Evolutionary conservation across 2,113 vertebrate species (phyloP), one percentile per base, ranked within the genome.

Genomic region (Carettochelys insculpta): DNA sequence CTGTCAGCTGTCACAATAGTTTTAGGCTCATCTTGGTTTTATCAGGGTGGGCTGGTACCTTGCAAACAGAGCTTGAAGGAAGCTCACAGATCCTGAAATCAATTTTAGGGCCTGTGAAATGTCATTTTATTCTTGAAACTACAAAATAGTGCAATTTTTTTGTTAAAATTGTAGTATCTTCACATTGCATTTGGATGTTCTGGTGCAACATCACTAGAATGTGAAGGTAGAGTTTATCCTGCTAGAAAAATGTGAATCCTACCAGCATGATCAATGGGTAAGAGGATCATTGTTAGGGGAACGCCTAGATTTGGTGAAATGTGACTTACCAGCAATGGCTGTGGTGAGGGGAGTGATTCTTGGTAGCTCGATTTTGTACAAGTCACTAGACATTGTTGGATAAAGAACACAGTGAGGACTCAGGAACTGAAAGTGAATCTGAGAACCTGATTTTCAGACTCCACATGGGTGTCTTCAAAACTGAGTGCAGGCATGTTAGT

Each of bases 231-330:
- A 45, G 71, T 75, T 17, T 13, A 65, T 3, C 48, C 7, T 3
- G 1, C 0, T 81, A 41, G 86, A 43, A 80, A 48, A 87, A 9
- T 0, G 31, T 10, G 34, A 80, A 4, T 38, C 81, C 82, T 48
- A 0, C 3, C 2, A 3, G 89, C n/a, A 12, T 1, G 68, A 76
- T 1, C 68, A 79, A 16, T 12, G 89, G 94, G 78, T 90, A 34
- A 77, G 54, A 61, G 54, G 31, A 52, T 86, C 79, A 91, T 0
- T 29, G 50, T 76, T 6, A 31, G 84, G 47, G 19, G 1, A 19
- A n/a, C 10, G 73, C 25, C 82, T 93, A 89, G n/a, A 79, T 85
- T 85, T 87, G 84, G 89, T 88, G 43, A 50, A 25, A 50, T 25
- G 82, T 29, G 47, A 34, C 84, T 79, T 87, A 4, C 81, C 41